Evolutionary conservation across 2,888 invertebrate species (phyloP), one percentile per base, ranked within the genome.

Genomic region (Agapostemon virescens): DNA sequence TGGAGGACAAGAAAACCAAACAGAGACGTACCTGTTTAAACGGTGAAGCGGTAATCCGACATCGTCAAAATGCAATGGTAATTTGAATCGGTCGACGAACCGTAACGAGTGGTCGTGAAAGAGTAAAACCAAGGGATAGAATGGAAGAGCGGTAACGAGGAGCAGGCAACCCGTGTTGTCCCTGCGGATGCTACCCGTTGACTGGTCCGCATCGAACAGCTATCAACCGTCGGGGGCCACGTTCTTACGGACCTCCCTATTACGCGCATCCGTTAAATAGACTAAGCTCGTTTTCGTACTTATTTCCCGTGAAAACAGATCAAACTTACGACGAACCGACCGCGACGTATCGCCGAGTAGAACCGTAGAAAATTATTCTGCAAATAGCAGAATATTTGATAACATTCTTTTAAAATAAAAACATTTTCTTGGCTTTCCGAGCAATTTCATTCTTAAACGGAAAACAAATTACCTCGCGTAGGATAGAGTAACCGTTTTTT

Each of bases 151-250:
- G 71, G 75, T 67, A 73, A 40, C 9, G 30, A 58, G 63, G 9
- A 33, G 33, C n/a, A 61, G 69, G 23, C 23, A 42, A 72, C 42
- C 73, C 79, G 79, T 81, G 83, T 81, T 82, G 82, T 85, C 81
- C 84, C 82, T 84, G 72, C 84, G 86, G 87, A 85, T 86, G 87
- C 86, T 88, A 83, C 83, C 77, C 84, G 84, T 82, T 80, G 85
- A 90, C 90, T 90, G 89, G 20, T 66, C 26, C 15, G 85, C 86
- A 81, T 81, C 76, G 79, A 81, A 81, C 77, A 83, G 84, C 79
- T 84, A 85, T 88, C 86, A 85, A 86, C 84, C 83, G 85, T 84
- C 83, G 86, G 84, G 81, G 79, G 69, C 77, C 77, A 79, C 36
- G 26, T 81, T 83, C 45, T 81, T 68, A 66, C 17, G 26, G 2